Conservation (phyloP, 2,797 vertebrate genomes). For the Sebastes itinus region DNA sequence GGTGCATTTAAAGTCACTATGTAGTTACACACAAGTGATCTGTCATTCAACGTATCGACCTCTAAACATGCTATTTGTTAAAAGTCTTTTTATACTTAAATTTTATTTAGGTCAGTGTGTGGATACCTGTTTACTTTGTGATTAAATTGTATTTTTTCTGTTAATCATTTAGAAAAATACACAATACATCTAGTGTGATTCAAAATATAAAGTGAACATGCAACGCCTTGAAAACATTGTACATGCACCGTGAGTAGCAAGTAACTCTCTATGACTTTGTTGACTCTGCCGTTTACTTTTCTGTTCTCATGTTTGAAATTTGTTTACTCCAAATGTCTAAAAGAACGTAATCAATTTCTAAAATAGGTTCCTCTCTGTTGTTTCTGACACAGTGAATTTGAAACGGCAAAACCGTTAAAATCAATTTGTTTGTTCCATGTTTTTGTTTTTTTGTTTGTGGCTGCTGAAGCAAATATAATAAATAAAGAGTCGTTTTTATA, state of each 20-base stretch:
- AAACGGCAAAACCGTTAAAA: neutral
- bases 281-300: neutral
- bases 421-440: neutral
- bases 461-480: conserved; percentile 12
- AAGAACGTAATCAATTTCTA: neutral
- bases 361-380: neutral
- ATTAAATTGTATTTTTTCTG: neutral
- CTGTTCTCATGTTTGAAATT: neutral
- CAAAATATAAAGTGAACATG: neutral
- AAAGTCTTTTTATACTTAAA: neutral
- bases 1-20: neutral
- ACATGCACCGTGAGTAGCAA: neutral
- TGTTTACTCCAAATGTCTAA: neutral
- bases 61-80: neutral
- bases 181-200: neutral
- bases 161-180: neutral
- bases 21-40: no score
- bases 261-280: neutral
- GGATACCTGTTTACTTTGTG: neutral
- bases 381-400: neutral
- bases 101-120: neutral
- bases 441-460: neutral
- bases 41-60: no score
- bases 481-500: conserved; percentile 5
- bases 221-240: neutral